phyloP scores from a whole-genome alignment of 2,797 vertebrate species.

The Discoglossus pictus region DNA sequence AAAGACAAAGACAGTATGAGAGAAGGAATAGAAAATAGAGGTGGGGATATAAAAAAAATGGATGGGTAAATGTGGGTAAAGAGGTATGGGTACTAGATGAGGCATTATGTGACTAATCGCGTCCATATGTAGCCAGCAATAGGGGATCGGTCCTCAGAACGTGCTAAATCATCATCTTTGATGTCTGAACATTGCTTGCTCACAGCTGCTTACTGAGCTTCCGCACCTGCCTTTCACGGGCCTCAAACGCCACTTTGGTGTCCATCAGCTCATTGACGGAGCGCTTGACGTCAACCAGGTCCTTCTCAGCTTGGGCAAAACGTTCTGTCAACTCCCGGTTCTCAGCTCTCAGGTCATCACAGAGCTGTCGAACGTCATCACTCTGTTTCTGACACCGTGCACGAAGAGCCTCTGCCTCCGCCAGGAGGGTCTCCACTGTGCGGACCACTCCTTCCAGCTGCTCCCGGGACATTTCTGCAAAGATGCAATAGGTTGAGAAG shows the following conservation, averaged over 20 bases:
- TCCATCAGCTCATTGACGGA: conserved; percentile 71
- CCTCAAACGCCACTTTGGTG: conserved; percentile 71
- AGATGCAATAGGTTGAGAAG: too few species aligned
- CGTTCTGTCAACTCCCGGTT: conserved; percentile 45
- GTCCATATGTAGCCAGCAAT: neutral
- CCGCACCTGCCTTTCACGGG: conserved; percentile 70
- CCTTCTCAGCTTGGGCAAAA: conserved; percentile 54
- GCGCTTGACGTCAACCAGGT: conserved; percentile 68
- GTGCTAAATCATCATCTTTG: too few species aligned
- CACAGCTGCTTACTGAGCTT: conserved; percentile 78
- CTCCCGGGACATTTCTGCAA: conserved; percentile 66
- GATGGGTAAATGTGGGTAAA: too few species aligned
- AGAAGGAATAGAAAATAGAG: too few species aligned
- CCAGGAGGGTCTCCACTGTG: conserved; percentile 72
- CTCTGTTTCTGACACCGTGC: conserved; percentile 47
- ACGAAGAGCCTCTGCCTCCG: conserved; percentile 58
- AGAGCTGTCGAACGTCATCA: conserved; percentile 18
- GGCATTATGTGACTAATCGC: neutral
- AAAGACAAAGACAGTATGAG: too few species aligned
- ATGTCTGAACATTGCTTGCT: conserved; percentile 42
- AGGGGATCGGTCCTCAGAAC: neutral
- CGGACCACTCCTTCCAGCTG: conserved; percentile 67
- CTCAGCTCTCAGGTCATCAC: conserved; percentile 46
- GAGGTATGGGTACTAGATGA: neutral
- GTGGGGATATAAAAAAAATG: too few species aligned